Base-by-base conservation (phyloP, 2,113 vertebrate species). In the Clarias magur region DNA sequence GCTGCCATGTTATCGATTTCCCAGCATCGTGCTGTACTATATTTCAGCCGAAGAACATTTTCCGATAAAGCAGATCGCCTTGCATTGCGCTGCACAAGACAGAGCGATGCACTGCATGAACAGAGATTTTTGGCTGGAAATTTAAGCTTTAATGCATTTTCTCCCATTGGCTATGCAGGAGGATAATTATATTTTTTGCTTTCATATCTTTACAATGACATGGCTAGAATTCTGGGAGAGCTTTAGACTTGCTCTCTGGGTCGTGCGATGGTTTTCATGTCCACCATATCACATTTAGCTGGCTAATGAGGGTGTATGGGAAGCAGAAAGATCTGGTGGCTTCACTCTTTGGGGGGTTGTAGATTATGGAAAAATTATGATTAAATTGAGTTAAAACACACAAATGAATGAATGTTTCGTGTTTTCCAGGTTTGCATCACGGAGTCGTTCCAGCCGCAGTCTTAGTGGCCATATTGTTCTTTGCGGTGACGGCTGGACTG, bases 381-480 rank as follows among this genome's bases (percentile, higher is more conserved):
- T 78, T 54, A 25, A 76, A 30, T 57, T 56, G 48, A 0, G 75
- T 48, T 48, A 27, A 19, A 8, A 42, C 2, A 17, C 34, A 34
- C 30, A 10, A 57, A 72, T 23, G 7, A 65, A 53, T 0, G 5
- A 9, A 11, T 23, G 9, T n/a, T 85, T 54, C 93, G 88, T 90
- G 48, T 87, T 0, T 94, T 95, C 89, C 91, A 99, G 97, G 89
- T 85, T 92, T 96, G 4, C 94, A 95, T 90, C 92, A 91, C 65
- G 93, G 94, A 0, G 30, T 95, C 1, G 89, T 95, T 48, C 92
- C 95, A 42, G 90, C 96, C 10, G 93, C 94, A 1, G 92, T 97
- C 75, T 84, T 95, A 82, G 91, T 95, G 91, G 95, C 95, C 0
- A 78, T 97, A n/a, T 65, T 96, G 87, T 92, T 96, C 85, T 92